Evolutionary conservation across 2,113 vertebrate genomes (phyloP).

Genomic region (Hymenochirus boettgeri): DNA sequence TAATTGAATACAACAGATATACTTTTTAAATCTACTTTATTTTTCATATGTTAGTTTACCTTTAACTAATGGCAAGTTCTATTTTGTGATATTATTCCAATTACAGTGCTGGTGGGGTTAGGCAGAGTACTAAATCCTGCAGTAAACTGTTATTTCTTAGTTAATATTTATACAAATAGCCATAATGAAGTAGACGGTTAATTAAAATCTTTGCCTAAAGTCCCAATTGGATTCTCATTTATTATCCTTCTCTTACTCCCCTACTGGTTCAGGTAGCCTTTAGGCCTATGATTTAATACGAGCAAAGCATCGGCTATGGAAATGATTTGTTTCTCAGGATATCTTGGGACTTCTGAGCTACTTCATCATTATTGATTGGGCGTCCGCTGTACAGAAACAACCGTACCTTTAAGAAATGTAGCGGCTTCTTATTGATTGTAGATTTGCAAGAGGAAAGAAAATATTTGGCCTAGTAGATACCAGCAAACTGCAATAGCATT

Average conservation of each 20-base stretch:
- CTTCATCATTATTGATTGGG: constrained; percentile 35
- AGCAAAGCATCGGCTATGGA: neutral
- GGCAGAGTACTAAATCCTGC: too few species aligned
- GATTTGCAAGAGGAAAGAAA: constrained; percentile 3
- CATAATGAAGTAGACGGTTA: neutral
- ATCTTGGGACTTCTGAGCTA: neutral
- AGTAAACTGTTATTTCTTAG: too few species aligned
- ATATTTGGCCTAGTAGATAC: too few species aligned
- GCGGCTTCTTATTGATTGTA: neutral
- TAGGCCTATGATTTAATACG: neutral
- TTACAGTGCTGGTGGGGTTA: too few species aligned
- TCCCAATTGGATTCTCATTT: neutral
- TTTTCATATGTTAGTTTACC: too few species aligned
- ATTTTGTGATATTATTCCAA: too few species aligned
- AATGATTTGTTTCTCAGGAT: constrained; percentile 3
- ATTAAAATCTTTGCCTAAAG: too few species aligned
- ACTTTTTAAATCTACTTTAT: too few species aligned
- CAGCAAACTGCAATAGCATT: too few species aligned
- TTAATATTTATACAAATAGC: neutral
- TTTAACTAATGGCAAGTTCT: too few species aligned
- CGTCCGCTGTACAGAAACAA: constrained; percentile 9
- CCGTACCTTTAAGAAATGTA: constrained; percentile 14
- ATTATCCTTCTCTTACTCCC: neutral
- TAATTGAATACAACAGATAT: too few species aligned
- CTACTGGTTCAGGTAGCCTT: neutral